Evolutionary conservation across 2,797 vertebrate genomes (phyloP).

Genomic region (Triplophysa yarkandensis): DNA sequence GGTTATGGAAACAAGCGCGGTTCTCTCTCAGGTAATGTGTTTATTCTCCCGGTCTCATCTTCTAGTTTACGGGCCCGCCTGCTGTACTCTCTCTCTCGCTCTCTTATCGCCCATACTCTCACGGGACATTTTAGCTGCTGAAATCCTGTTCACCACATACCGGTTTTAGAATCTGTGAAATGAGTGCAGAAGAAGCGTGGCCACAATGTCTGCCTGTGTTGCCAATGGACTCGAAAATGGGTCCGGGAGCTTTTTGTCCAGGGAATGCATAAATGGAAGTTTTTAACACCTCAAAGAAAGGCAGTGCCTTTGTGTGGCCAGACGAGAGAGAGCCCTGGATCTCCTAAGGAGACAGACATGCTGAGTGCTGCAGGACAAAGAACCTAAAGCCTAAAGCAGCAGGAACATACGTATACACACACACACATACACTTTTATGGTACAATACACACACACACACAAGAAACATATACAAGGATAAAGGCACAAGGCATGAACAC

Average conservation of each 20-base stretch:
- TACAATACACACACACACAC: slow-evolving; percentile 49
- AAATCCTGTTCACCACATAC: slow-evolving; percentile 86
- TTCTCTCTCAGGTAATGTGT: slow-evolving; percentile 77
- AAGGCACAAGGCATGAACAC: slow-evolving; percentile 44
- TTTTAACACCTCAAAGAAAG: slow-evolving; percentile 86
- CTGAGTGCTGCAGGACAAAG: slow-evolving; percentile 83
- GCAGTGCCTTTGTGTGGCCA: slow-evolving; percentile 79
- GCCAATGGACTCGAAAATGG: slow-evolving; percentile 79
- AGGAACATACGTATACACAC: slow-evolving; percentile 65
- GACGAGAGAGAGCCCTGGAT: slow-evolving; percentile 79
- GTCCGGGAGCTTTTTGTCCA: slow-evolving; percentile 76
- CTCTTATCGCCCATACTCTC: slow-evolving; percentile 82
- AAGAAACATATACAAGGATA: slow-evolving; percentile 51
- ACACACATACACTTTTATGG: slow-evolving; percentile 49
- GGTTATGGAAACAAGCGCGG: slow-evolving; percentile 69
- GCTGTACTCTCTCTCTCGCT: slow-evolving; percentile 54
- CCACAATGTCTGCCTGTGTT: slow-evolving; percentile 82
- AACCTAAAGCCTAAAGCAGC: slow-evolving; percentile 75
- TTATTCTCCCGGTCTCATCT: slow-evolving; percentile 78
- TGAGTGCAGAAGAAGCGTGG: slow-evolving; percentile 80
- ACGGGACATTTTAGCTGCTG: slow-evolving; percentile 81
- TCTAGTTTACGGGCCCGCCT: slow-evolving; percentile 75
- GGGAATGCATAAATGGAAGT: slow-evolving; percentile 86
- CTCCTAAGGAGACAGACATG: slow-evolving; percentile 80
- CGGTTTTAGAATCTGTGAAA: slow-evolving; percentile 85